These are phyloP conservation scores for Conomelus anceps DNA, from an alignment of 2,888 invertebrate genomes.

Conservation along the genomic window DNA sequence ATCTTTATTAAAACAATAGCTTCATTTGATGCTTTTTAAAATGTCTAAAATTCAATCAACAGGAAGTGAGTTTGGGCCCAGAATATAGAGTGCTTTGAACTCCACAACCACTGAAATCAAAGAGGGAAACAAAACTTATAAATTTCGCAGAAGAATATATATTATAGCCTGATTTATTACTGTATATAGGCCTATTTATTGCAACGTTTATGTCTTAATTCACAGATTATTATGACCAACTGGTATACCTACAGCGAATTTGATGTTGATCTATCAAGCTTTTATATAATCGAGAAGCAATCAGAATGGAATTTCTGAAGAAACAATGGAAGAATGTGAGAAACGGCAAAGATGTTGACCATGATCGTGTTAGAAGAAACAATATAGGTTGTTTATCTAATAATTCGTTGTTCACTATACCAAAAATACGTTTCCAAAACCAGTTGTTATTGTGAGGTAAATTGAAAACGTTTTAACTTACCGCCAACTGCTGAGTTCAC, in stretches of 20 bases:
- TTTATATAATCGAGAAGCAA: background rate
- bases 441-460: background rate
- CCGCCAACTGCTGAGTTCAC: background rate
- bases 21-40: no score
- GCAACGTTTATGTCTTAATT: no score
- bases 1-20: no score
- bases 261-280: background rate
- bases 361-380: background rate
- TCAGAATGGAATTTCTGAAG: background rate
- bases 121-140: no score
- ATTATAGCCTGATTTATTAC: no score
- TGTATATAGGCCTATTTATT: no score
- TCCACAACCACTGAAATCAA: no score
- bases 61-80: no score
- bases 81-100: no score
- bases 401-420: background rate
- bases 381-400: background rate
- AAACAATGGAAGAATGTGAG: background rate
- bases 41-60: no score
- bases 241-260: background rate
- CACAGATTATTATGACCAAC: background rate
- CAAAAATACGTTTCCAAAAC: no score
- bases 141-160: no score
- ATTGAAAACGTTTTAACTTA: background rate
- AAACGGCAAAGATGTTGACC: background rate